phyloP scores from a whole-genome alignment of 2,113 vertebrate species.

The Pseudorectes ferrugineus region DNA sequence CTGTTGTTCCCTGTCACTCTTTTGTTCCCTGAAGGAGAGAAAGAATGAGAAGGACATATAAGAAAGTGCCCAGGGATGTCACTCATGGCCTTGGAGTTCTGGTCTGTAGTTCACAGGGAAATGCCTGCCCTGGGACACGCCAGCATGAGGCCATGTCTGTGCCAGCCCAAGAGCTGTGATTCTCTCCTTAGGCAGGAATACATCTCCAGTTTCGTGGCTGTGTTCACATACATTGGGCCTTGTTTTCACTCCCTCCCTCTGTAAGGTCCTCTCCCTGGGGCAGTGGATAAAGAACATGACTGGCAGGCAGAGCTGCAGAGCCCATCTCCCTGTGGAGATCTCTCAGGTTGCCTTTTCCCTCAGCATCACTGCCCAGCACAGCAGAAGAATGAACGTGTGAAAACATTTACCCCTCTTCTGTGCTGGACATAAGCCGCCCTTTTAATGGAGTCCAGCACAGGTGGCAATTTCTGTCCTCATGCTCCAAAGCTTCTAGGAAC shows the following conservation, averaged over 20 bases:
- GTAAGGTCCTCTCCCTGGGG: neutral
- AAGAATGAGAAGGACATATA: neutral
- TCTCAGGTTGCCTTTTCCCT: neutral
- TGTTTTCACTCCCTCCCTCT: neutral
- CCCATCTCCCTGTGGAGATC: neutral
- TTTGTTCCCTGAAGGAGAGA: neutral
- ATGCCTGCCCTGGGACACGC: fast-evolving
- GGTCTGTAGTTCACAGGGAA: neutral
- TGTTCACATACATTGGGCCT: neutral
- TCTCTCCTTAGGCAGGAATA: neutral
- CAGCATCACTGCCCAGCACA: neutral
- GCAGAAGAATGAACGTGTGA: neutral
- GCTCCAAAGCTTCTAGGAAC: neutral
- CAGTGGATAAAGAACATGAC: neutral
- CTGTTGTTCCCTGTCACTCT: fast-evolving
- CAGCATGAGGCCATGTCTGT: neutral
- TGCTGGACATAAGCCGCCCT: neutral
- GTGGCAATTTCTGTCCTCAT: neutral
- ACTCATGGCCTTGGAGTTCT: neutral
- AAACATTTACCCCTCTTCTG: neutral
- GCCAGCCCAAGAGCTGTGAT: neutral
- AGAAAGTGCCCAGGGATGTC: neutral
- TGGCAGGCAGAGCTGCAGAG: neutral
- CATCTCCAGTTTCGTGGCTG: neutral
- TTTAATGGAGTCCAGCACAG: neutral